phyloP scores from a whole-genome alignment of 1,140 invertebrate species.

The Drosophila equinoxialis region DNA sequence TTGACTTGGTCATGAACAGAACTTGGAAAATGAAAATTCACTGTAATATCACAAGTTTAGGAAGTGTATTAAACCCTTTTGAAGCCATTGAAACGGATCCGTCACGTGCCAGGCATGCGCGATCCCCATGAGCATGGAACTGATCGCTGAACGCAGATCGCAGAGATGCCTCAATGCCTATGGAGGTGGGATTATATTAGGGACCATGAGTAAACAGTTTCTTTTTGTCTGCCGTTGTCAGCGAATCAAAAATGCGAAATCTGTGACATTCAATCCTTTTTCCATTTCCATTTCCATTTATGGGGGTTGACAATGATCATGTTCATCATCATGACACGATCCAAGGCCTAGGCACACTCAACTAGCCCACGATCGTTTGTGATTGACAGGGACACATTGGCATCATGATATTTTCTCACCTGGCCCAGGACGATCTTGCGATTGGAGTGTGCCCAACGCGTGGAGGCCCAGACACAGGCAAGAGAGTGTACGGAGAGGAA shows the following conservation, averaged over 20 bases:
- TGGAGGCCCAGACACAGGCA: conserved; percentile 26
- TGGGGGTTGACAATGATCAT: conserved; percentile 33
- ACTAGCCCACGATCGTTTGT: conserved; percentile 17
- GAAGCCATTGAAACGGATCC: not conserved
- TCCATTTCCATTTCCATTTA: not conserved
- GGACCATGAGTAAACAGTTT: conserved; percentile 62
- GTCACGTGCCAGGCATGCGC: conserved; percentile 58
- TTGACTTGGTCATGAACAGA: too few species aligned
- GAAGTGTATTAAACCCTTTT: not conserved
- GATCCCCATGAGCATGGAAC: conserved; percentile 1
- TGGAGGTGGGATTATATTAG: conserved; percentile 41
- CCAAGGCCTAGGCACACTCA: too few species aligned
- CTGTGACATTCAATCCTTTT: conserved; percentile 10
- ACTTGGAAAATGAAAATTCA: too few species aligned
- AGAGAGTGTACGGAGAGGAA: conserved; percentile 2
- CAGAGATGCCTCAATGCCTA: conserved; percentile 12
- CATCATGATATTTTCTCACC: conserved; percentile 50
- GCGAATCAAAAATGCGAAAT: conserved; percentile 57
- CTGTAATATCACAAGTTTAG: too few species aligned
- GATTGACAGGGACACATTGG: conserved; percentile 42
- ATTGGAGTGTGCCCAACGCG: conserved; percentile 77
- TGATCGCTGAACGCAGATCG: conserved; percentile 1
- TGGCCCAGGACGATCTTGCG: conserved; percentile 43
- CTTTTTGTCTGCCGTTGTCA: not conserved
- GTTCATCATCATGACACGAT: too few species aligned